Conservation (phyloP, 2,113 vertebrate species). For the Azemiops feae region DNA sequence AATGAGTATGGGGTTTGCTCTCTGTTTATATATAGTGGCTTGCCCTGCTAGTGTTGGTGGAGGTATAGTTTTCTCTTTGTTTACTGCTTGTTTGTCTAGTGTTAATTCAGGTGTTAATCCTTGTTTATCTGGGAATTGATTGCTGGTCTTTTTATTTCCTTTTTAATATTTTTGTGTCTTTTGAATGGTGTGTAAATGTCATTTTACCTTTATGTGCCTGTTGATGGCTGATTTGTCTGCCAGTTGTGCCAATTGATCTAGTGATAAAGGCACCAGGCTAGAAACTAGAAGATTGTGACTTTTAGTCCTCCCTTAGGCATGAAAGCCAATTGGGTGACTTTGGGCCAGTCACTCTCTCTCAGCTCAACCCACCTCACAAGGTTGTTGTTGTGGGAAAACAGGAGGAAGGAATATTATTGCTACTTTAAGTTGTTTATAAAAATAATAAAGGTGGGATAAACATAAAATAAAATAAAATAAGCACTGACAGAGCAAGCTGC, state of each 20-base stretch:
- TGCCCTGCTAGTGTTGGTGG: background rate
- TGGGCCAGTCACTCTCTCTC: background rate
- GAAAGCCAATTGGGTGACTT: background rate
- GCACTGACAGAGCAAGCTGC: no score
- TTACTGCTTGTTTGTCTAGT: background rate
- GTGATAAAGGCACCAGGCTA: no score
- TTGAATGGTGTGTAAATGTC: background rate
- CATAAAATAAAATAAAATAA: no score
- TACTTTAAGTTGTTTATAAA: no score
- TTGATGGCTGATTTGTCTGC: background rate
- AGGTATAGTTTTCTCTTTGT: background rate
- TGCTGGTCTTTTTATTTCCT: background rate
- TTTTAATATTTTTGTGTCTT: background rate
- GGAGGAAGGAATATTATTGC: no score
- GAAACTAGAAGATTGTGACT: background rate
- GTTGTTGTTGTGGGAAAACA: no score
- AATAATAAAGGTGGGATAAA: no score
- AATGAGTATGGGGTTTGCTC: background rate
- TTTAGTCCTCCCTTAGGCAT: background rate
- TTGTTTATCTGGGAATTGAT: background rate
- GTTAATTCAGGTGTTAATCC: background rate
- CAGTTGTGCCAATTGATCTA: no score
- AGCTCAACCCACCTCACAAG: no score
- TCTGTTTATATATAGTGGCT: background rate
- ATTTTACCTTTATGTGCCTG: background rate